phyloP scores from a whole-genome alignment of 2,888 invertebrate genomes.

The Petrolisthes manimaculis region DNA sequence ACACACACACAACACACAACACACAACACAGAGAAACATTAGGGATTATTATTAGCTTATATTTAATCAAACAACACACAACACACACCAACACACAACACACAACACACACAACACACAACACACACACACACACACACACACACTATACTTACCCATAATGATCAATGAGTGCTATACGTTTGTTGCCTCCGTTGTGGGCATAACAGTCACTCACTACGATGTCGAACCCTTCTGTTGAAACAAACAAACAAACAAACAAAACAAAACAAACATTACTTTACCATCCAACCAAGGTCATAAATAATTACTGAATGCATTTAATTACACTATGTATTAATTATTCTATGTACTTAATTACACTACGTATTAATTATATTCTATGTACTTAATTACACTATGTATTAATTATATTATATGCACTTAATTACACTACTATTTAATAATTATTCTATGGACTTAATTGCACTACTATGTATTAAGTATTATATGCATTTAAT shows the following conservation, averaged over 20 bases:
- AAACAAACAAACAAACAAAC: neutral
- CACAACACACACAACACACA: neutral
- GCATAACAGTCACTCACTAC: constrained; percentile 95
- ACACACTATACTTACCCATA: constrained; percentile 77
- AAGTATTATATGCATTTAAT: too few relatives aligned
- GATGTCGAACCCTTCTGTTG: constrained; percentile 90
- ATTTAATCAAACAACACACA: too few relatives aligned
- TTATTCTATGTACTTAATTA: too few relatives aligned
- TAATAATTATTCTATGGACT: too few relatives aligned
- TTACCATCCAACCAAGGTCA: neutral
- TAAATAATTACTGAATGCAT: too few relatives aligned
- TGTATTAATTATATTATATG: too few relatives aligned
- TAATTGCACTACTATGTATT: too few relatives aligned
- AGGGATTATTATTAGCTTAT: too few relatives aligned
- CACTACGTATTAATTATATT: too few relatives aligned
- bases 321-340: too few relatives aligned
- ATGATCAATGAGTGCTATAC: constrained; percentile 91
- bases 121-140: neutral
- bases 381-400: too few relatives aligned
- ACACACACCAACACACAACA: neutral
- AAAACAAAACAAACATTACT: neutral
- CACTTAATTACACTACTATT: too few relatives aligned
- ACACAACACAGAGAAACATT: neutral
- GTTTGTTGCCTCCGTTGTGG: constrained; percentile 92
- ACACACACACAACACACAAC: neutral